A percentile compares a stretch with the other conserved stretches of the same genome.
Conservation (phyloP, 2,113 vertebrate genomes). For the Dicentrarchus labrax region DNA sequence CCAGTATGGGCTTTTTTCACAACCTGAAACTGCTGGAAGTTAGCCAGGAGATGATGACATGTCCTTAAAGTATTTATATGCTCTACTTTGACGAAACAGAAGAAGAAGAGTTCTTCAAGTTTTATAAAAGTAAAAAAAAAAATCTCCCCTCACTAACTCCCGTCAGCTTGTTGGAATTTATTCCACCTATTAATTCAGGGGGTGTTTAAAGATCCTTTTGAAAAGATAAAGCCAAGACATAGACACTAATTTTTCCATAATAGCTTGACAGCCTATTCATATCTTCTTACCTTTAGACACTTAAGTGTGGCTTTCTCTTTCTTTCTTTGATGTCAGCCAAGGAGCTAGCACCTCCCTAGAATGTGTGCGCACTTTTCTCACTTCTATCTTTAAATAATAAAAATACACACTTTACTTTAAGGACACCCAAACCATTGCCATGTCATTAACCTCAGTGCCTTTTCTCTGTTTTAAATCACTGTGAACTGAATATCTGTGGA, state of each 20-base stretch:
- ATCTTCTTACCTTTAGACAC: too few species aligned
- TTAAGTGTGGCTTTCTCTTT: not conserved
- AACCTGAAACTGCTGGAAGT: not conserved
- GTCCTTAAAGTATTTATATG: not conserved
- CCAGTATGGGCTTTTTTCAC: not conserved
- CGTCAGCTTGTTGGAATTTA: not conserved
- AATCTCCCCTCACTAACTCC: not conserved
- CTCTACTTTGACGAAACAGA: not conserved
- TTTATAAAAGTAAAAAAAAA: not conserved
- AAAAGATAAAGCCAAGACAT: not conserved
- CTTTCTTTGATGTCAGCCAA: not conserved
- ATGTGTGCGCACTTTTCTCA: not conserved
- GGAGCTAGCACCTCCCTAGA: not conserved
- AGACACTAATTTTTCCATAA: not conserved
- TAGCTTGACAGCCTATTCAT: not conserved
- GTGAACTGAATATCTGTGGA: not conserved
- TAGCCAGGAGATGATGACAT: not conserved
- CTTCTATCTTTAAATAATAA: not conserved
- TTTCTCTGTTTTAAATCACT: too few species aligned
- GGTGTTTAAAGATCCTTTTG: not conserved
- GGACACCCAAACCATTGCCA: not conserved
- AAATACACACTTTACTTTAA: not conserved
- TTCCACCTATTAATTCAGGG: not conserved
- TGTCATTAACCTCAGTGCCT: not conserved
- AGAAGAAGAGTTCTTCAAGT: not conserved